Conservation (phyloP, 37 sponge, comb jelly and placozoan genomes). For the Hormiphora californensis region DNA sequence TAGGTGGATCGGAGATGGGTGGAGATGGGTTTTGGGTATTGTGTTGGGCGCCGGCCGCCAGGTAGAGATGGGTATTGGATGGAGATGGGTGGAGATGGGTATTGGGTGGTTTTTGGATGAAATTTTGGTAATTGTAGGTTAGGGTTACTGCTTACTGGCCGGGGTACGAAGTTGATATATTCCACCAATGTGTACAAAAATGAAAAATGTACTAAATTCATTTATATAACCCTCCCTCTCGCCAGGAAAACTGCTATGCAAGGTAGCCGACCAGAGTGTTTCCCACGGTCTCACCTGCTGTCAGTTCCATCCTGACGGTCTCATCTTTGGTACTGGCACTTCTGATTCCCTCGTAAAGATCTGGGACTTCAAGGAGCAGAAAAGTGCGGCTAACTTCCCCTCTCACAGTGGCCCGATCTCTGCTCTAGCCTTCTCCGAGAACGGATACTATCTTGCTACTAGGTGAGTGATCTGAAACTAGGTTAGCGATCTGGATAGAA, state of each 20-base stretch:
- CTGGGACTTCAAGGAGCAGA: conserved; percentile 95
- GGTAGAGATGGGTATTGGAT: no score
- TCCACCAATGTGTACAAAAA: no score
- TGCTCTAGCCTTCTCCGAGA: conserved; percentile 95
- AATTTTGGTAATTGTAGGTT: no score
- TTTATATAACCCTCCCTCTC: no score
- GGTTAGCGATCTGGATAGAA: not conserved
- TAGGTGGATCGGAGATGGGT: conserved; percentile 63
- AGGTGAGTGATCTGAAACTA: not conserved
- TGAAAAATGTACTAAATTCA: no score
- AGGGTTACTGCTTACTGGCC: no score
- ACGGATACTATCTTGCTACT: conserved; percentile 67
- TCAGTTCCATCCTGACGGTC: conserved; percentile 99
- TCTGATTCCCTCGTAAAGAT: conserved; percentile 87
- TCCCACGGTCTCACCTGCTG: conserved; percentile 80
- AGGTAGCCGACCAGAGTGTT: conserved; percentile 39
- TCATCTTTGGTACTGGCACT: conserved; percentile 98
- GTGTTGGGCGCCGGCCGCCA: not conserved
- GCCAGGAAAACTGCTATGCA: conserved; percentile 51
- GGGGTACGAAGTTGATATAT: no score
- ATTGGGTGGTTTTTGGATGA: no score
- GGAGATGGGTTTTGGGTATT: not conserved
- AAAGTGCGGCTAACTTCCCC: conserved; percentile 98
- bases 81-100: no score
- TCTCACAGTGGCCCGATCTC: conserved; percentile 87